Base-by-base conservation (phyloP, 2,888 invertebrate genomes). In the Tenthredo notha region DNA sequence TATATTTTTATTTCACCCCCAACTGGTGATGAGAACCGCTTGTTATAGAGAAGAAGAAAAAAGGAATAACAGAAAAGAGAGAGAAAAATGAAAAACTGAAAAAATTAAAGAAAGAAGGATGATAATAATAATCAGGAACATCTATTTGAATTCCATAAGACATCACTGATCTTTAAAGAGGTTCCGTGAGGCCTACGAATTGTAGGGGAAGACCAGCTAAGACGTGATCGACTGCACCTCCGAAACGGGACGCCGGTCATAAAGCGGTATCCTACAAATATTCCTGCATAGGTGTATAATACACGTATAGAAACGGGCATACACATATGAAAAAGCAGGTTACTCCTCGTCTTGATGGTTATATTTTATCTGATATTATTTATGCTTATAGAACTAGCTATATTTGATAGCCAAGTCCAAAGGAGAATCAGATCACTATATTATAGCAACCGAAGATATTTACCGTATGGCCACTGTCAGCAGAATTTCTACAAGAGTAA, bases 401-500 rank as follows among this genome's bases (percentile, higher is more conserved):
- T 67, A 67, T 33, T 33, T 33, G 65, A 67, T 67, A 67, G 61
- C 61, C 25, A 61, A n/a, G 61, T 4, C 25, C 25, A 2, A 61
- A 61, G 61, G 25, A 61, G 12, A 61, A 25, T 61, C 21, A 25
- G 25, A 61, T 25, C 54, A n/a, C 54, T 54, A 18, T 72, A n/a
- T n/a, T 29, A 67, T 25, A 29, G 12, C 25, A 40, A 15, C 21
- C 40, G 25, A 54, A 54, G 54, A 54, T 54, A 54, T 54, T 54
- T 54, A n/a, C 54, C 54, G 54, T n/a, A 54, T 54, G 18, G 54
- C 18, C 47, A 10, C 25, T n/a, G 75, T 75, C 75, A 75, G 75
- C 75, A 25, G 18, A 25, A 75, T 75, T 75, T 75, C 75, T 75
- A n/a, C 47, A 12, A 75, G 75, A 47, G 47, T 47, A 47, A 47